Conservation (phyloP, 2,797 vertebrate species). For the Eulemur rubriventer region DNA sequence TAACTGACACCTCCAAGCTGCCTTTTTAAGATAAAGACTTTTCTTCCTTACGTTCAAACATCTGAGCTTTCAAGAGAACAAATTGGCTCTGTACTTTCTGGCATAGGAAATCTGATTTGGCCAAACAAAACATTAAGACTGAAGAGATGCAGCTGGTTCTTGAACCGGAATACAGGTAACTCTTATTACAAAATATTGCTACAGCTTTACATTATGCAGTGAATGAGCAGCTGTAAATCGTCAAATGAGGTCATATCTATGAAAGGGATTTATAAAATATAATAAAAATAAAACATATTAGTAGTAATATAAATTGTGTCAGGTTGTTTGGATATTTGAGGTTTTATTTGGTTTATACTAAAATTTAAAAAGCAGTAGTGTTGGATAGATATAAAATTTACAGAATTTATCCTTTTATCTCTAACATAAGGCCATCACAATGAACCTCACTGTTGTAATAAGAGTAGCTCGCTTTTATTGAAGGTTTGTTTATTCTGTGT, state of each 20-base stretch:
- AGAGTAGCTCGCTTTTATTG: not conserved
- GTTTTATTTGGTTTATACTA: conserved; percentile 52
- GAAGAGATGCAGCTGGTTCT: conserved; percentile 38
- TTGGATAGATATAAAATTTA: conserved; percentile 49
- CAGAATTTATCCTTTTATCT: conserved; percentile 26
- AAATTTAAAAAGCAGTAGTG: conserved; percentile 30
- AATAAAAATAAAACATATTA: conserved; percentile 53
- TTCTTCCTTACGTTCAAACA: conserved; percentile 44
- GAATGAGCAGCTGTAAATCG: conserved; percentile 49
- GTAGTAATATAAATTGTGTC: conserved; percentile 12
- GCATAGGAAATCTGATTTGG: conserved; percentile 51
- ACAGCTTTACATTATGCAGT: not conserved
- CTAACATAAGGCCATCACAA: not conserved
- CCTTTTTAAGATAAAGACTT: conserved; percentile 61
- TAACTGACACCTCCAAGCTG: conserved; percentile 59
- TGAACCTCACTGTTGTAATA: conserved; percentile 41
- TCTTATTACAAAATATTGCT: conserved; percentile 50
- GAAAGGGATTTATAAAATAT: conserved; percentile 26
- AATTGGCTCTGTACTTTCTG: conserved; percentile 47
- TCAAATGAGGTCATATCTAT: conserved; percentile 18
- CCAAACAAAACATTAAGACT: conserved; percentile 60
- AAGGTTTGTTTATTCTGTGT: conserved; percentile 34
- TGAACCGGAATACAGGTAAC: conserved; percentile 39
- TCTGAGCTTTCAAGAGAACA: conserved; percentile 47
- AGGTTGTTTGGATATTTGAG: conserved; percentile 50